Base-by-base conservation (phyloP, 2,113 vertebrate species). In the Galeopterus variegatus region DNA sequence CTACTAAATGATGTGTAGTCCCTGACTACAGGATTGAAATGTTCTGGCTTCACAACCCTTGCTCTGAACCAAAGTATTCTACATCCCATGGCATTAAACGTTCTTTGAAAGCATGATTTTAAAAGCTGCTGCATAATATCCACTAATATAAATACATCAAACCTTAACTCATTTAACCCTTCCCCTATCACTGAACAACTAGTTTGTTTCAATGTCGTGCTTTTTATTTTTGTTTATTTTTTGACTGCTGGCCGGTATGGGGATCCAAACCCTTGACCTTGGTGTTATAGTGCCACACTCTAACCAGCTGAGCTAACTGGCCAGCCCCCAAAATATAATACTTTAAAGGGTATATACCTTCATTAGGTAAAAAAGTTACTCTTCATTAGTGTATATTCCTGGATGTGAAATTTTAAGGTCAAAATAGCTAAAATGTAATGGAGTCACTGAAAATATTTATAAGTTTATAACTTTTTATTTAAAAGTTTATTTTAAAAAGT, bases 381-480 rank as follows among this genome's bases (percentile, higher is more conserved):
- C 41, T 82, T 65, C 52, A n/a, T 76, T 86, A 60, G 41, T 6
- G 14, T 65, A 50, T 72, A 72, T 48, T 62, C 24, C 50, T 86
- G 48, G 36, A 23, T 60, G 58, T 31, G 18, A 95, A 77, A 58
- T 72, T 72, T 84, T 72, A 72, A 52, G 26, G 48, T 95, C 54
- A 76, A 88, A 96, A 58, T 19, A 92, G 36, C 62, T 84, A 76
- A 88, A 92, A 33, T 92, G 56, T 58, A 81, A 64, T 36, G 24
- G 56, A 17, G 26, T 58, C 48, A 65, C 19, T 50, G 31, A 79
- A 95, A 84, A 92, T 26, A 82, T 76, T 85, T 79, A 87, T 8
- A 62, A 67, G n/a, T n/a, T n/a, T n/a, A n/a, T n/a, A n/a, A n/a
- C n/a, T n/a, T n/a, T n/a, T n/a, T n/a, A n/a, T n/a, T n/a, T n/a